A percentile compares a stretch with the other conserved stretches of the same genome.
Conservation (phyloP, 1,140 invertebrate species). For the Brachionus rotundiformis region DNA sequence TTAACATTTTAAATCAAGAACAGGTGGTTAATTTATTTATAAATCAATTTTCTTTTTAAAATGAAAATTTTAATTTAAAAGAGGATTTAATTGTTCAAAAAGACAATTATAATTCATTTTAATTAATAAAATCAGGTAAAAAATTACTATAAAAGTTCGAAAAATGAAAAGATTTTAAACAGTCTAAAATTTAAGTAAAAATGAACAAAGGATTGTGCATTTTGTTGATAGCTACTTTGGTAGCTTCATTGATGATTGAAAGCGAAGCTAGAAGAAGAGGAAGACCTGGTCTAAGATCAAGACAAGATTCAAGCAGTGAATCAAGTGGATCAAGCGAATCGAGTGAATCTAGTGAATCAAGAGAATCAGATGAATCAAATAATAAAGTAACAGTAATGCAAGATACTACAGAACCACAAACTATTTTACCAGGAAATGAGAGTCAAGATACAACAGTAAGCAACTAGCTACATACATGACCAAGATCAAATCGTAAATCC, state of each 20-base stretch:
- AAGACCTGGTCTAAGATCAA: neutral
- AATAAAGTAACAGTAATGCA: neutral
- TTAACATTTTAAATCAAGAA: too few relatives aligned
- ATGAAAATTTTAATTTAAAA: too few relatives aligned
- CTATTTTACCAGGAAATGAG: neutral
- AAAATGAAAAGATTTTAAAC: too few relatives aligned
- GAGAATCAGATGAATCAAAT: too few relatives aligned
- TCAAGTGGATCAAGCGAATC: too few relatives aligned
- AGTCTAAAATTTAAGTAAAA: neutral
- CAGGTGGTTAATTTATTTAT: too few relatives aligned
- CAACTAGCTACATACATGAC: neutral
- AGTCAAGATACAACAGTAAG: neutral
- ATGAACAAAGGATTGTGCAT: neutral
- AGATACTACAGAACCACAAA: neutral
- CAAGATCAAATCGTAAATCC: neutral
- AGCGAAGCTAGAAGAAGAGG: neutral
- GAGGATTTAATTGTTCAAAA: too few relatives aligned
- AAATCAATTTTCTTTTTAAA: too few relatives aligned
- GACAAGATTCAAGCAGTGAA: neutral
- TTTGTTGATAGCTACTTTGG: neutral
- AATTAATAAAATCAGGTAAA: too few relatives aligned
- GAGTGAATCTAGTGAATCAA: too few relatives aligned
- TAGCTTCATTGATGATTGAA: neutral
- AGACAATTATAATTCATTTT: too few relatives aligned
- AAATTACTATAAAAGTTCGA: too few relatives aligned